Percentiles rank a stretch among this genome's conserved stretches.
Evolutionary conservation across 2,113 vertebrate genomes (phyloP).

Genomic region (Rhizomys pruinosus): DNA sequence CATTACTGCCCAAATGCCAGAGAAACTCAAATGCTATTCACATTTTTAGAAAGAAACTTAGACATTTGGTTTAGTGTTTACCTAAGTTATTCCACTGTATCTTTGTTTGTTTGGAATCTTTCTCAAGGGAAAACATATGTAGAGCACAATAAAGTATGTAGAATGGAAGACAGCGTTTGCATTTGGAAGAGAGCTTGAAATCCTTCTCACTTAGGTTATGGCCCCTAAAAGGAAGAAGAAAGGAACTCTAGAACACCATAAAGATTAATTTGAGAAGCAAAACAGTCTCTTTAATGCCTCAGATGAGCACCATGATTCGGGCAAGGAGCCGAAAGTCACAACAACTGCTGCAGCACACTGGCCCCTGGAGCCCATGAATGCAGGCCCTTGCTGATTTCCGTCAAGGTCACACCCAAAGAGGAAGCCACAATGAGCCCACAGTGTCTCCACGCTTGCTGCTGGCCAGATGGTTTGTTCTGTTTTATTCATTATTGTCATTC

Average conservation of each 20-base stretch:
- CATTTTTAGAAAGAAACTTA: background rate
- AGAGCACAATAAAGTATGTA: background rate
- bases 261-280: background rate
- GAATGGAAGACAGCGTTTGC: background rate
- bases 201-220: background rate
- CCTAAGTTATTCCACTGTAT: background rate
- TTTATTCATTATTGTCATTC: slow-evolving; percentile 25
- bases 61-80: background rate
- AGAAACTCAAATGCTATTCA: slow-evolving; percentile 6
- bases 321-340: background rate
- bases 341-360: background rate
- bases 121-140: background rate
- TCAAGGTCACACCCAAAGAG: background rate
- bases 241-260: background rate
- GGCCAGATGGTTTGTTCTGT: slow-evolving; percentile 30
- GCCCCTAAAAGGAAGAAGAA: background rate
- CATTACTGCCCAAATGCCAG: background rate
- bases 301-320: background rate
- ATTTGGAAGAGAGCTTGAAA: background rate
- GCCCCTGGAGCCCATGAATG: no score
- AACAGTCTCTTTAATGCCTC: background rate
- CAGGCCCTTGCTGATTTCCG: background rate
- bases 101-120: background rate
- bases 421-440: rapidly evolving
- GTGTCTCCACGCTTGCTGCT: background rate